Evolutionary conservation across 30 jellyfish, hydroid and myxozoan genomes (phyloP).

Genomic region (Sanderia malayensis): DNA sequence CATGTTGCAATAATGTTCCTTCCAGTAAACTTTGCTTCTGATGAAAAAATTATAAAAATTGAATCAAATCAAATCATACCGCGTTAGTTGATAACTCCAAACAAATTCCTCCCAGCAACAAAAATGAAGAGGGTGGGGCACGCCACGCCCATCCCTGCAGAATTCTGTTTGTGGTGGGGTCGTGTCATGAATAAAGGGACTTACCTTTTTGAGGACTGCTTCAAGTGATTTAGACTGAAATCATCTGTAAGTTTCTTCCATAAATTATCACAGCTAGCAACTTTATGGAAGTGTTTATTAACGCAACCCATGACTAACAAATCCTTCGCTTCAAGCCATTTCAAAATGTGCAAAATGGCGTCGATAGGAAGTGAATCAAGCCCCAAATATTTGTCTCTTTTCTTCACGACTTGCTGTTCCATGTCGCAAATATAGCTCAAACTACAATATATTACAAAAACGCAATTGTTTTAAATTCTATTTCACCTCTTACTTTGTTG

Average conservation of each 20-base stretch:
- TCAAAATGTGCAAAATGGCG: conserved; percentile 32
- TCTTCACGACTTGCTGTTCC: background rate
- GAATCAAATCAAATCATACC: background rate
- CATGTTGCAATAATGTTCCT: conserved; percentile 1
- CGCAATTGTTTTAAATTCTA: no score
- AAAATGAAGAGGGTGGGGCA: background rate
- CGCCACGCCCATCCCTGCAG: background rate
- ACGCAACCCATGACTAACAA: conserved; percentile 9
- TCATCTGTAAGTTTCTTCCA: conserved; percentile 40
- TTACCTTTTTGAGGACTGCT: background rate
- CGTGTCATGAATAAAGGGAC: background rate
- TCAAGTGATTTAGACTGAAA: background rate
- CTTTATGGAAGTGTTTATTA: conserved; percentile 9
- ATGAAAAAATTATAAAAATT: background rate
- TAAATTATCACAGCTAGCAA: conserved; percentile 29
- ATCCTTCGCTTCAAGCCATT: conserved; percentile 27
- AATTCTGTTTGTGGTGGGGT: background rate
- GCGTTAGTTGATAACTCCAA: no score
- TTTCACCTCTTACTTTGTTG: no score
- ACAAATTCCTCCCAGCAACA: no score
- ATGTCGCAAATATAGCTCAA: no score
- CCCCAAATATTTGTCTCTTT: background rate
- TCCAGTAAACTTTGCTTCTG: conserved; percentile 5
- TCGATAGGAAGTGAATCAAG: conserved; percentile 41
- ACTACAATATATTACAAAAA: no score